Evolutionary conservation across 30 jellyfish, hydroid and myxozoan genomes (phyloP), one percentile per base, ranked within the genome.

Genomic region (Pelagia noctiluca): DNA sequence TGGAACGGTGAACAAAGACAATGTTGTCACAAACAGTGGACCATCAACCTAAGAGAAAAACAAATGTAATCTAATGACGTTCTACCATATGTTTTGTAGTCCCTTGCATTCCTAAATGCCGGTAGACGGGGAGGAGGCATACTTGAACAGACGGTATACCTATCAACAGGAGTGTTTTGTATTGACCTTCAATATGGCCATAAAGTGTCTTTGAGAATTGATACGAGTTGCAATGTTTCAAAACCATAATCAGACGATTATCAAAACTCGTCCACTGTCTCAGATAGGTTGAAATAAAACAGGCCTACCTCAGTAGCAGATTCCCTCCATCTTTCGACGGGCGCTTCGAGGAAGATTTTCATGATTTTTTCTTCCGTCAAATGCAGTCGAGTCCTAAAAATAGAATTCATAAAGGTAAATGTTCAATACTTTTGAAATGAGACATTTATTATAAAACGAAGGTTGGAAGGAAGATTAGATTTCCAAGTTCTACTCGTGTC

Each of bases 361-460:
- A 94, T 47, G 49, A 88, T 65, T 38, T 94, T 95, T 36, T 94
- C 99, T 78, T 94, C 99, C 23, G 88, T 81, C 57, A 81, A 35
- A 47, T 97, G 96, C 38, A 89, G 96, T 24, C 95, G 99, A 22
- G 97, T 81, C 36, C 99, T 94, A 63, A 8, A 32, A 68, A 29
- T 38, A 22, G 12, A 1, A 28, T 3, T n/a, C 36, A 78, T 1
- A 63, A 10, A 21, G 7, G 32, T 35, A 21, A 10, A 33, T 12
- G 4, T 26, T 71, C 12, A 61, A 78, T 18, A 21, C 5, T 63
- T 63, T 26, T 3, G 5, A 8, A 3, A 25, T n/a, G 23, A 8
- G n/a, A 3, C 13, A 28, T n/a, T 8, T 2, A 63, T n/a, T 2
- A 4, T 25, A 26, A 3, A 2, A 3, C 8, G 29, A 26, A n/a